A percentile compares a stretch with the other conserved stretches of the same genome.
phyloP scores from a whole-genome alignment of 2,888 invertebrate species.

The Eutolmus rufibarbis region DNA sequence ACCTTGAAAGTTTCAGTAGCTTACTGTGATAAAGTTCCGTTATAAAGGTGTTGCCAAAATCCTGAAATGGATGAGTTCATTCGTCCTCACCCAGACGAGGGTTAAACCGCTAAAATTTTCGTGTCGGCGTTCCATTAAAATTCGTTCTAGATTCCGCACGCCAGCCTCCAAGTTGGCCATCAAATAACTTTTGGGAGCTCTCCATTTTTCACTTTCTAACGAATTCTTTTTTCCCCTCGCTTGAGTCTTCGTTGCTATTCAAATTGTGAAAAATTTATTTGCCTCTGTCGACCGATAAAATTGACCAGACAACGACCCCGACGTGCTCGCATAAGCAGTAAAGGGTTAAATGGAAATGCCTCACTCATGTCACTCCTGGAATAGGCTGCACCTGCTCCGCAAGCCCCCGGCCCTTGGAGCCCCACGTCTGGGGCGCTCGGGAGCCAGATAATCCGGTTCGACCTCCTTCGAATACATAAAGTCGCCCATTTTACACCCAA shows the following conservation, averaged over 20 bases:
- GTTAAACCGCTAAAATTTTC: not conserved
- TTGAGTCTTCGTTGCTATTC: too few species aligned
- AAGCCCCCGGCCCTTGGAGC: not conserved
- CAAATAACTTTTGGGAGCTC: not conserved
- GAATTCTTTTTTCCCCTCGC: not conserved
- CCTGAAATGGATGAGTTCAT: not conserved
- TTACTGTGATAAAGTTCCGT: not conserved
- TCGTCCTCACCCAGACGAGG: not conserved
- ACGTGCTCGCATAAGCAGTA: conserved; percentile 10
- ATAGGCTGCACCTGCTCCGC: not conserved
- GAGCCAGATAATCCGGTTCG: not conserved
- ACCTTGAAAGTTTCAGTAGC: not conserved
- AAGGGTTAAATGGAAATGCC: conserved; percentile 15
- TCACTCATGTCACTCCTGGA: not conserved
- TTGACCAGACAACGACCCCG: conserved; percentile 27
- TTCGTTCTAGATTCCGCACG: not conserved
- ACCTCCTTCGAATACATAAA: conserved; percentile 13
- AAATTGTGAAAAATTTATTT: not conserved
- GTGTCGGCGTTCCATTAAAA: not conserved
- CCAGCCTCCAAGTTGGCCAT: not conserved
- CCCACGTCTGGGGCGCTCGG: not conserved
- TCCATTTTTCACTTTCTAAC: not conserved
- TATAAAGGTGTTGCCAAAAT: not conserved
- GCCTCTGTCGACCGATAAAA: not conserved
- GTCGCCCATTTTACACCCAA: conserved; percentile 16